These are phyloP conservation scores for Lagria hirta DNA, from an alignment of 2,888 invertebrate genomes.

Conservation along the genomic window DNA sequence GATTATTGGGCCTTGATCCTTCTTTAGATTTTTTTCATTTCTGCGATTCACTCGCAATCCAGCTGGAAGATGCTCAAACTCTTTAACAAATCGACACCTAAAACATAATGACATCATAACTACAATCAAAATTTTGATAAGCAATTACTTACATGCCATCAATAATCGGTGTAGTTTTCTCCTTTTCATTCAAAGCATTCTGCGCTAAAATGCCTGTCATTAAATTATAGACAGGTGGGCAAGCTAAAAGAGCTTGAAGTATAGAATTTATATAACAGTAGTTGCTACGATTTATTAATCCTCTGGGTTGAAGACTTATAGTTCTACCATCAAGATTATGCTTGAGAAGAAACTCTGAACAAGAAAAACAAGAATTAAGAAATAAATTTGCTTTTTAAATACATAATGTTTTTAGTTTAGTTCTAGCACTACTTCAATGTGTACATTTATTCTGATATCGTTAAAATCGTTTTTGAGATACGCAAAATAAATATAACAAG, in stretches of 20 bases:
- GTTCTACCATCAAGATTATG: conserved; percentile 78
- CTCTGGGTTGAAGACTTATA: conserved; percentile 82
- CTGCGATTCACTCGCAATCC: conserved; percentile 55
- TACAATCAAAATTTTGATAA: neutral
- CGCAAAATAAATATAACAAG: no score
- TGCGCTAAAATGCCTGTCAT: conserved; percentile 75
- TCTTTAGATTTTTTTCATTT: conserved; percentile 56
- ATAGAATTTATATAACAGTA: conserved; percentile 97
- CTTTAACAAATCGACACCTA: conserved; percentile 76
- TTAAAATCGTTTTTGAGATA: no score
- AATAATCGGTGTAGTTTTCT: conserved; percentile 75
- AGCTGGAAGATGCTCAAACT: conserved; percentile 71
- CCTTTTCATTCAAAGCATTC: conserved; percentile 56
- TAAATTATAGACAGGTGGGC: conserved; percentile 93
- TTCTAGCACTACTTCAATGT: no score
- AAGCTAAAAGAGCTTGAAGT: conserved; percentile 88
- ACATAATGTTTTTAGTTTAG: no score
- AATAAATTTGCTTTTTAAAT: conserved; percentile 12
- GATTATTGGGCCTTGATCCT: conserved; percentile 55
- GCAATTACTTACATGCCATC: conserved; percentile 83
- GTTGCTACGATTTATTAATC: conserved; percentile 89
- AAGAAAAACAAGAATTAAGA: conserved; percentile 10
- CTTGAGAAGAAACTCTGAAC: conserved; percentile 69
- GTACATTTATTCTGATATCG: no score
- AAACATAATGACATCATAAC: conserved; percentile 23